Evolutionary conservation across 2,113 vertebrate species (phyloP), one percentile per base, ranked within the genome.

Genomic region (Tichodroma muraria): DNA sequence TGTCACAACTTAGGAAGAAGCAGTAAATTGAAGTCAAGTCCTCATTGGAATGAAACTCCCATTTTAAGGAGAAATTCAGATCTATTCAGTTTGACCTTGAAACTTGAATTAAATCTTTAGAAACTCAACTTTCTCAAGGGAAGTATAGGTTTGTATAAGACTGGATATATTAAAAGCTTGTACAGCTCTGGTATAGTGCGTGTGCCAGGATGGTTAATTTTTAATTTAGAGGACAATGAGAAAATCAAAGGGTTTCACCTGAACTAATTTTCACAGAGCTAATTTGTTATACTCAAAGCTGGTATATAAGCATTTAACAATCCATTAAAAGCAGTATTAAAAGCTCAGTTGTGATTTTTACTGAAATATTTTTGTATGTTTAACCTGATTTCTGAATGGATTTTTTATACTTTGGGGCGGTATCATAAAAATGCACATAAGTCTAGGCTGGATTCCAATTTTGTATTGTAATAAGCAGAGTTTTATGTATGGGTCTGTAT

Each of bases 91-190:
- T 97, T 98, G 98, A 98, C 98, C 98, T 98, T 98, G 98, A 97
- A 98, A 97, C 97, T 97, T 97, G 97, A 98, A 98, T 98, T 98
- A 98, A 98, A 98, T 97, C 97, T 97, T 98, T 97, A 98, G 97
- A 98, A 97, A 97, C 94, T 97, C 98, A 97, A 97, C 97, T 98
- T 98, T 97, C 97, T 98, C 94, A 9, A 91, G 98, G 98, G 97
- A 98, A 98, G 97, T 97, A 87, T 96, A 95, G 95, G 93, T 95
- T 97, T 97, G 91, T 97, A 97, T 96, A 95, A 97, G 94, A 94
- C 93, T 92, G 77, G 97, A 85, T 97, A 90, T 96, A 97, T 98
- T 97, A 98, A 96, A 95, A 98, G 37, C 95, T 96, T 65, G 28
- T 80, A 89, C 64, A 77, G 82, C 85, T 96, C 93, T 93, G 89